Conservation (phyloP, 2,888 invertebrate species). For the Brenthis ino region DNA sequence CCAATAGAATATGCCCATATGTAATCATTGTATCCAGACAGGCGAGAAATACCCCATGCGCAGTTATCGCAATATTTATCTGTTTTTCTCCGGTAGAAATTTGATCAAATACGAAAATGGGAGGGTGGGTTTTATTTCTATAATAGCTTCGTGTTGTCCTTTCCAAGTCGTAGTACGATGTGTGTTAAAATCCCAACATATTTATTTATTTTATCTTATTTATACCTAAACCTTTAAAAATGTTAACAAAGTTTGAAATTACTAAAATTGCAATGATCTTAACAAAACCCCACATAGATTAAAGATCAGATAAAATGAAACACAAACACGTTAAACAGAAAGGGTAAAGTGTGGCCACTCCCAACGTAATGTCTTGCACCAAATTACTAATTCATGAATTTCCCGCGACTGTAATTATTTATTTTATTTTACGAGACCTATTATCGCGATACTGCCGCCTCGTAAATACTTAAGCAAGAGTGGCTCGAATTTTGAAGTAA, state of each 20-base stretch:
- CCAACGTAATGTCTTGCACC: slow-evolving; percentile 53
- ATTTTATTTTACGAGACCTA: slow-evolving; percentile 78
- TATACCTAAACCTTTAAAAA: too few species aligned
- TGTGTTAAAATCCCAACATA: too few species aligned
- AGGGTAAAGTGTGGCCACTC: slow-evolving; percentile 31
- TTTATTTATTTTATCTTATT: too few species aligned
- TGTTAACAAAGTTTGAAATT: too few species aligned
- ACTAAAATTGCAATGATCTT: too few species aligned
- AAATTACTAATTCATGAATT: slow-evolving; percentile 78
- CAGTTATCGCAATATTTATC: slow-evolving; percentile 22
- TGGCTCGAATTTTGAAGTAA: slow-evolving; percentile 48
- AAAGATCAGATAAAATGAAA: slow-evolving; percentile 4
- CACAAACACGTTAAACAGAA: not conserved
- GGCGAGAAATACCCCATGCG: slow-evolving; percentile 34
- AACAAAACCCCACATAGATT: too few species aligned
- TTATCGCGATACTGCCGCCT: slow-evolving; percentile 69
- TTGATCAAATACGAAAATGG: slow-evolving; percentile 37
- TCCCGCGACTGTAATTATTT: slow-evolving; percentile 73
- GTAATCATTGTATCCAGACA: slow-evolving; percentile 40
- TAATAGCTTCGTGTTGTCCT: slow-evolving; percentile 9
- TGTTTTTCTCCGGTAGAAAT: slow-evolving; percentile 34
- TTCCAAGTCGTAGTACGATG: slow-evolving; percentile 3
- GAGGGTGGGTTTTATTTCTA: slow-evolving; percentile 15
- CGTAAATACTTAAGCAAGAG: slow-evolving; percentile 69
- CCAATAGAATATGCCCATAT: slow-evolving; percentile 34